phyloP scores from a whole-genome alignment of 2,113 vertebrate species.

The Nothobranchius furzeri region DNA sequence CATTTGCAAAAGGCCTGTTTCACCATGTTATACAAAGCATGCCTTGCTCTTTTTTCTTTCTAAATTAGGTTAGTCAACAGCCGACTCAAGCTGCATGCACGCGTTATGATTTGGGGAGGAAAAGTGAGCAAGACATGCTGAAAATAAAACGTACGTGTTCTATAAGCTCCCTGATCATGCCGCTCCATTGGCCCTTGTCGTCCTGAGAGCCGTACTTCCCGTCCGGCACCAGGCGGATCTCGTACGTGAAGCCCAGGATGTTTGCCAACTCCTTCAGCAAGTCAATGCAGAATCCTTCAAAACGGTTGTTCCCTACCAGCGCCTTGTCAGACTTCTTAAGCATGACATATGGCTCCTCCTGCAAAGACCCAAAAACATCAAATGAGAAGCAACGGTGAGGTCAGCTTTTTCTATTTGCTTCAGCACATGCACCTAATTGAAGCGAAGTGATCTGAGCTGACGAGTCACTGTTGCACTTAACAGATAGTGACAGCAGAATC shows the following conservation, averaged over 20 bases:
- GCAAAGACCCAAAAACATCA: slow-evolving; percentile 66
- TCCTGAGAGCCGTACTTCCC: slow-evolving; percentile 96
- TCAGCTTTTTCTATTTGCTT: slow-evolving; percentile 73
- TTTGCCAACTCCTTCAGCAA: slow-evolving; percentile 92
- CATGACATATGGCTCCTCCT: slow-evolving; percentile 99
- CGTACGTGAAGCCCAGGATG: slow-evolving; percentile 94
- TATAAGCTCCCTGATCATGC: slow-evolving; percentile 96
- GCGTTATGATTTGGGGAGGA: not conserved
- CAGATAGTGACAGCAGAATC: slow-evolving; percentile 66
- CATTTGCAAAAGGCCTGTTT: not conserved
- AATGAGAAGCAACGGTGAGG: slow-evolving; percentile 71
- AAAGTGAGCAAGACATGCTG: not conserved
- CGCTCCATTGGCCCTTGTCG: slow-evolving; percentile 98
- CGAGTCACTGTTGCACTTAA: slow-evolving; percentile 68
- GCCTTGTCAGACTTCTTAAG: slow-evolving; percentile 96
- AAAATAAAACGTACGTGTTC: slow-evolving; percentile 90
- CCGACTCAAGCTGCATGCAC: not conserved
- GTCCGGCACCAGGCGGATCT: slow-evolving; percentile 94
- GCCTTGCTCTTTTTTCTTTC: not conserved
- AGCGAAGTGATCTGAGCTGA: slow-evolving; percentile 71
- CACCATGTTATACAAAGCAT: not conserved
- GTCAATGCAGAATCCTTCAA: slow-evolving; percentile 98
- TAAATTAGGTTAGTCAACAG: slow-evolving; percentile 3
- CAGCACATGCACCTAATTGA: slow-evolving; percentile 69
- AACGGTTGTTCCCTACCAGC: slow-evolving; percentile 93